A percentile compares a stretch with the other conserved stretches of the same genome.
Evolutionary conservation across 2,797 vertebrate genomes (phyloP).

Genomic region (Typhlichthys subterraneus): DNA sequence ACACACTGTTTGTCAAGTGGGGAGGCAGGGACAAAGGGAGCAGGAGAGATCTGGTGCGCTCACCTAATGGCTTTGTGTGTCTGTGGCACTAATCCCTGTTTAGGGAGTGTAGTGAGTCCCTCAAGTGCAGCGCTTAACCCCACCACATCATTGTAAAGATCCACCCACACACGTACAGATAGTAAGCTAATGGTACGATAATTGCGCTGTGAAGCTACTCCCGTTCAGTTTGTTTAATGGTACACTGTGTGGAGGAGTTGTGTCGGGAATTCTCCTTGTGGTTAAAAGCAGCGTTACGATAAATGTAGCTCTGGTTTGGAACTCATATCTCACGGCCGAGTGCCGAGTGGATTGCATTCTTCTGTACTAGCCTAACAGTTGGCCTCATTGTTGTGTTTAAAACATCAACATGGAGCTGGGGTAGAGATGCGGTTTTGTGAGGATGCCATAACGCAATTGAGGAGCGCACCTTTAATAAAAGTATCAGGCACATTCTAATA

Average conservation of each 20-base stretch:
- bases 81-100: conserved; percentile 60
- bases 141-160: conserved; percentile 56
- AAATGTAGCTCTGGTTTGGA: background rate
- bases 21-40: background rate
- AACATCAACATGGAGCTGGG: too few relatives aligned
- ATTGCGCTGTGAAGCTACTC: conserved; percentile 56
- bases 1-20: conserved; percentile 27
- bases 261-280: conserved; percentile 3
- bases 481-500: too few relatives aligned
- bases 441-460: too few relatives aligned
- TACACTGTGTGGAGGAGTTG: background rate
- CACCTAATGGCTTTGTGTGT: conserved; percentile 60
- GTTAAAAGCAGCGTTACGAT: conserved; percentile 13
- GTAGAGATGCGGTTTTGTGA: too few relatives aligned
- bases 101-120: conserved; percentile 60
- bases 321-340: too few relatives aligned
- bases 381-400: too few relatives aligned
- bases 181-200: conserved; percentile 51
- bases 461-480: too few relatives aligned
- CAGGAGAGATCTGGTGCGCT: conserved; percentile 9
- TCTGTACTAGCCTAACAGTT: too few relatives aligned
- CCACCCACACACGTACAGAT: conserved; percentile 60
- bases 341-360: too few relatives aligned
- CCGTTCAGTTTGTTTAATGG: conserved; percentile 44
- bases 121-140: conserved; percentile 64